Evolutionary conservation across 2,888 invertebrate genomes (phyloP).

Genomic region (Xestia rhomboidea): DNA sequence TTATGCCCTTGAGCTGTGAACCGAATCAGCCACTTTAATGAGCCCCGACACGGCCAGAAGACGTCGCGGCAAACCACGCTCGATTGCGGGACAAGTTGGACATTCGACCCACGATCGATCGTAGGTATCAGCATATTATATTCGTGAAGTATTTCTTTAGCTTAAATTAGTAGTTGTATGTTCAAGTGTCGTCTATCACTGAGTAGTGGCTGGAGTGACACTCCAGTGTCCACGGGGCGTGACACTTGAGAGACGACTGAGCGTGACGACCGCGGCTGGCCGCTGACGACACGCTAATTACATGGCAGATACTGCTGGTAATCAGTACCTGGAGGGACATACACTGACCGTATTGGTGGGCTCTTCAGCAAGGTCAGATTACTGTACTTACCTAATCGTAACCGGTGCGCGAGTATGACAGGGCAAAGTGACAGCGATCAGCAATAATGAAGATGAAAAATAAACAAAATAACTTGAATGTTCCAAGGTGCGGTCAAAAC

Average conservation of each 20-base stretch:
- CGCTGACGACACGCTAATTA: constrained; percentile 17
- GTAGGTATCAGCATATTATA: background rate
- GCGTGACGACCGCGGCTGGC: constrained; percentile 6
- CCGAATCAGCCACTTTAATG: background rate
- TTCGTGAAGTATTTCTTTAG: constrained; percentile 1
- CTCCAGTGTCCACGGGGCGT: constrained; percentile 11
- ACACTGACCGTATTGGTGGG: background rate
- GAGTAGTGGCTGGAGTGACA: background rate
- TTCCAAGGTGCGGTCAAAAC: background rate
- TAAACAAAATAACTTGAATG: background rate
- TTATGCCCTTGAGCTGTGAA: background rate
- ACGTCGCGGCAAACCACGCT: background rate
- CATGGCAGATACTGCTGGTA: background rate
- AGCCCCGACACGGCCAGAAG: background rate
- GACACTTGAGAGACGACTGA: background rate
- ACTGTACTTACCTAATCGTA: background rate
- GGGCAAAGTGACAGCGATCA: background rate
- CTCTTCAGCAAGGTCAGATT: constrained; percentile 3
- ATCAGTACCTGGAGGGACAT: constrained; percentile 11
- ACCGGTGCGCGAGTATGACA: background rate
- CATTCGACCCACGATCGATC: background rate
- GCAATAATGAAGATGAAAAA: background rate
- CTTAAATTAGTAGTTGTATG: constrained; percentile 29
- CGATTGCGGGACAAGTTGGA: background rate
- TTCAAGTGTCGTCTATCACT: constrained; percentile 24